Conservation (phyloP, 2,888 invertebrate genomes). For the Nephrotoma guestfalica region DNA sequence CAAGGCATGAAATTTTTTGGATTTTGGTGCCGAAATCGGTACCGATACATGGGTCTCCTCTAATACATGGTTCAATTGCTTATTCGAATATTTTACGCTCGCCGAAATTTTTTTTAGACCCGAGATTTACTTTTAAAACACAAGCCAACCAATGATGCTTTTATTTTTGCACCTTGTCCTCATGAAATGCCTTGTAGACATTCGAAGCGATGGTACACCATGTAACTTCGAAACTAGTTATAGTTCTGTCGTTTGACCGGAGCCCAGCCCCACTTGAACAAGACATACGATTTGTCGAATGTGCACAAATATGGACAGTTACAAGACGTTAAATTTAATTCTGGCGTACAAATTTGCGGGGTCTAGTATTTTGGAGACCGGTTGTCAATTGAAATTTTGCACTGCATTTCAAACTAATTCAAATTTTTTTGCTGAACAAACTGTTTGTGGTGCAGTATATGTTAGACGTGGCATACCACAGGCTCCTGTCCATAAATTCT, state of each 20-base stretch:
- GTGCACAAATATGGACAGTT: constrained; percentile 63
- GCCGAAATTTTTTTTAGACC: constrained; percentile 61
- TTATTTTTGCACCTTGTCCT: constrained; percentile 74
- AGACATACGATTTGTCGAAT: constrained; percentile 62
- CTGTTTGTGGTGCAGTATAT: too few relatives aligned
- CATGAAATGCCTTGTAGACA: constrained; percentile 57
- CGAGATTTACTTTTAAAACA: constrained; percentile 54
- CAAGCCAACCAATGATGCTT: constrained; percentile 36
- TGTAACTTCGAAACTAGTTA: constrained; percentile 64
- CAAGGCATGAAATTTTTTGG: constrained; percentile 62
- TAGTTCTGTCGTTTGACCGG: constrained; percentile 41
- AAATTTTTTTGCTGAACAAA: too few relatives aligned
- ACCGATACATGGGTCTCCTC: constrained; percentile 75
- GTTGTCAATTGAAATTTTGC: constrained; percentile 47
- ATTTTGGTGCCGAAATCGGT: constrained; percentile 86
- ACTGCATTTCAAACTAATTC: too few relatives aligned
- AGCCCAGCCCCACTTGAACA: constrained; percentile 51
- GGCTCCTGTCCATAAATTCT: too few relatives aligned
- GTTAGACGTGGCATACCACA: too few relatives aligned
- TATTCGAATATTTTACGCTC: constrained; percentile 74
- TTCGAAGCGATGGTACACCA: constrained; percentile 44
- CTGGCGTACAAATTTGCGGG: constrained; percentile 60
- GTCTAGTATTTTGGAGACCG: constrained; percentile 62
- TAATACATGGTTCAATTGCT: constrained; percentile 49
- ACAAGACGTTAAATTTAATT: constrained; percentile 61